Evolutionary conservation across 1,140 invertebrate species (phyloP).

Genomic region (Periplaneta americana): DNA sequence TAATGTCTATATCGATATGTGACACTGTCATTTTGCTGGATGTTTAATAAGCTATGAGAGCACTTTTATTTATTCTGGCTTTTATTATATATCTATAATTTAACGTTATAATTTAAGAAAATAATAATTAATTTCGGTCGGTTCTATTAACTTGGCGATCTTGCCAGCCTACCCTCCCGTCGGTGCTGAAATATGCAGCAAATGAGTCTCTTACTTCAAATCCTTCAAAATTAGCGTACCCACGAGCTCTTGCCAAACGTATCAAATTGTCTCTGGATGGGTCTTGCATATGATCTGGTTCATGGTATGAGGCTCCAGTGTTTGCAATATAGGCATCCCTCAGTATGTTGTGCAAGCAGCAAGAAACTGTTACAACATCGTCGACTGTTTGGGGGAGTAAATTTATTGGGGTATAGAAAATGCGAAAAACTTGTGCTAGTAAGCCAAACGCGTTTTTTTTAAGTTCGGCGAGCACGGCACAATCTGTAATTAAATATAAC

Average conservation of each 20-base stretch:
- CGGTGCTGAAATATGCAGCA: background rate
- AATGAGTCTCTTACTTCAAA: background rate
- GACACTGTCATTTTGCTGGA: too few species aligned
- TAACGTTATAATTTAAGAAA: too few species aligned
- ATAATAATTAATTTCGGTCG: too few species aligned
- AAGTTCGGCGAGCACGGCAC: background rate
- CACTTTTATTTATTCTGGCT: too few species aligned
- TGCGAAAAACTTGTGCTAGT: background rate
- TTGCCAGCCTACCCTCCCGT: background rate
- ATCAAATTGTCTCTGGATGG: background rate
- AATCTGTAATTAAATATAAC: conserved; percentile 17
- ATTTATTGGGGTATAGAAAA: background rate
- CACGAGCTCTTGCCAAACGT: background rate
- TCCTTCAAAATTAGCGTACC: background rate
- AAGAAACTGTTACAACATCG: background rate
- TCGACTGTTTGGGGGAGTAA: conserved; percentile 5
- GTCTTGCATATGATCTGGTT: background rate
- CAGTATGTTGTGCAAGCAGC: conserved; percentile 17
- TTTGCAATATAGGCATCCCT: conserved; percentile 15
- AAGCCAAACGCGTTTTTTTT: background rate
- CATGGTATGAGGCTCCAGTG: background rate
- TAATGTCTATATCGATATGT: too few species aligned
- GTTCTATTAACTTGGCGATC: too few species aligned
- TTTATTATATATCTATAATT: too few species aligned
- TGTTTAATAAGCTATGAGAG: too few species aligned